These are phyloP conservation scores for Eilema sororculum DNA, from an alignment of 2,888 invertebrate genomes.

Conservation along the genomic window DNA sequence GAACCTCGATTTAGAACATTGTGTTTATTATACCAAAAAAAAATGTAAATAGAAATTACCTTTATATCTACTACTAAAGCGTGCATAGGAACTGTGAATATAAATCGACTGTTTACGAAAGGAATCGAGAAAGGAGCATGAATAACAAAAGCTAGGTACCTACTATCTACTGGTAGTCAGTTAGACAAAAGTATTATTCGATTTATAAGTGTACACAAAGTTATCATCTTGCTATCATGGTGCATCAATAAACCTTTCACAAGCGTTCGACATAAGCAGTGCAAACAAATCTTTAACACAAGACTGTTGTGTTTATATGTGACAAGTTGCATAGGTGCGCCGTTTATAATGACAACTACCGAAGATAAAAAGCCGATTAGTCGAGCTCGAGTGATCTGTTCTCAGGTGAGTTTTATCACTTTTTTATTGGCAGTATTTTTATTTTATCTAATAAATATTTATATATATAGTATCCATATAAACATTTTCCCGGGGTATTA, in stretches of 20 bases:
- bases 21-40: too few relatives aligned
- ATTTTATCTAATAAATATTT: background rate
- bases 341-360: constrained; percentile 32
- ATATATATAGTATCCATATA: too few relatives aligned
- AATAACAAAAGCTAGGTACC: background rate
- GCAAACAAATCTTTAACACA: constrained; percentile 38
- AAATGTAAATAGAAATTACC: too few relatives aligned
- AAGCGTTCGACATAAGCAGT: constrained; percentile 35
- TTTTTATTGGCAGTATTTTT: background rate
- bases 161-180: background rate
- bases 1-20: too few relatives aligned
- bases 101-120: background rate
- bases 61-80: too few relatives aligned
- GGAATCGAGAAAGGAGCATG: too few relatives aligned
- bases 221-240: constrained; percentile 41
- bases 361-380: constrained; percentile 35
- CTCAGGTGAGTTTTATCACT: constrained; percentile 42
- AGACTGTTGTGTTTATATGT: constrained; percentile 33
- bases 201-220: background rate
- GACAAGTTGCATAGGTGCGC: constrained; percentile 26
- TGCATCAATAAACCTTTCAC: constrained; percentile 30
- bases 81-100: constrained; percentile 3
- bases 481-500: too few relatives aligned
- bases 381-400: constrained; percentile 44
- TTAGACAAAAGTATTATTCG: background rate